These are phyloP conservation scores for Sipha maydis DNA, from an alignment of 2,888 invertebrate species.

Conservation along the genomic window DNA sequence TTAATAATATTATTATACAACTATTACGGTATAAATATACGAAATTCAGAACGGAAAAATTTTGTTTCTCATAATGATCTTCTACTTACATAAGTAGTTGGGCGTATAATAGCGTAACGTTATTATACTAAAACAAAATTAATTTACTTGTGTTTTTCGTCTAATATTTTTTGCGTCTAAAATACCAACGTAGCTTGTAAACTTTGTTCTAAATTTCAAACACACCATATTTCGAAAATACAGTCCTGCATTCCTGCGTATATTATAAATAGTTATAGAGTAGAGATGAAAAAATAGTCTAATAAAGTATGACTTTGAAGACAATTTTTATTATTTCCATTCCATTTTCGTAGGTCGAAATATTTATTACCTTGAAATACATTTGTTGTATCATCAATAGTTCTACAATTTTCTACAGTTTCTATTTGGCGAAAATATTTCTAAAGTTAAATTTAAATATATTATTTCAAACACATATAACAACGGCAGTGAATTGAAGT, in stretches of 20 bases:
- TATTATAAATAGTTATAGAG: neutral
- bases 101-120: too few relatives aligned
- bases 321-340: neutral
- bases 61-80: too few relatives aligned
- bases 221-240: neutral
- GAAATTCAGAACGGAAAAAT: too few relatives aligned
- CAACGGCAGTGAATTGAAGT: neutral
- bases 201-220: neutral
- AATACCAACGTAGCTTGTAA: neutral
- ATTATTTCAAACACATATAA: neutral
- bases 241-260: neutral
- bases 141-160: neutral
- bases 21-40: too few relatives aligned
- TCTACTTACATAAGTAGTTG: too few relatives aligned
- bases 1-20: too few relatives aligned
- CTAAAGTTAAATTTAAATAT: neutral
- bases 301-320: neutral
- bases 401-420: neutral
- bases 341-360: neutral
- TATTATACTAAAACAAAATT: too few relatives aligned
- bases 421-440: neutral
- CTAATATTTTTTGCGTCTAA: neutral
- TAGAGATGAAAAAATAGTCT: neutral
- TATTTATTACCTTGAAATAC: neutral
- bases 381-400: neutral